Conservation (phyloP, 2,113 vertebrate species). For the Megalops atlanticus region DNA sequence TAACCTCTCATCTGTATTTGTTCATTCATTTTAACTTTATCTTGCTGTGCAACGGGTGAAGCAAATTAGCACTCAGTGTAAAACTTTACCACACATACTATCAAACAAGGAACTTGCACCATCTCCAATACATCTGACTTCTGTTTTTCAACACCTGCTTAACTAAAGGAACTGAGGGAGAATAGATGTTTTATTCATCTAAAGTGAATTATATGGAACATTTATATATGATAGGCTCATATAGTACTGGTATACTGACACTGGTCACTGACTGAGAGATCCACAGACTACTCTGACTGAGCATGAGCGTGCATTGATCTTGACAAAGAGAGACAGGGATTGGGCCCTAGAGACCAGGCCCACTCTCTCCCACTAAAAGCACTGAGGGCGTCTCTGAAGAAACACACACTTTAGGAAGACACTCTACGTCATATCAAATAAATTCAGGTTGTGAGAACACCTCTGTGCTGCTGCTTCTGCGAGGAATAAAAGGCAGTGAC, state of each 20-base stretch:
- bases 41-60: not conserved
- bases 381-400: constrained; percentile 34
- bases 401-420: constrained; percentile 37
- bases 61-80: not conserved
- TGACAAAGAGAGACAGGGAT: constrained; percentile 40
- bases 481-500: constrained; percentile 8
- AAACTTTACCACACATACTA: not conserved
- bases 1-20: too few relatives aligned
- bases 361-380: constrained; percentile 31
- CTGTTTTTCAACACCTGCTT: not conserved
- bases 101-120: not conserved
- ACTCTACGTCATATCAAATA: constrained; percentile 35
- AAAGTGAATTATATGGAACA: not conserved
- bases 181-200: not conserved
- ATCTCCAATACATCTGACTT: not conserved
- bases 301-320: constrained; percentile 44
- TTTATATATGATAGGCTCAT: not conserved
- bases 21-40: too few relatives aligned
- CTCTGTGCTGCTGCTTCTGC: not conserved
- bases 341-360: constrained; percentile 18
- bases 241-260: constrained; percentile 12
- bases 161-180: not conserved
- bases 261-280: constrained; percentile 32
- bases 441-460: constrained; percentile 7
- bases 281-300: constrained; percentile 31